Evolutionary conservation across 2,888 invertebrate species (phyloP), one percentile per base, ranked within the genome.

Genomic region (Pogonocherus hispidulus): DNA sequence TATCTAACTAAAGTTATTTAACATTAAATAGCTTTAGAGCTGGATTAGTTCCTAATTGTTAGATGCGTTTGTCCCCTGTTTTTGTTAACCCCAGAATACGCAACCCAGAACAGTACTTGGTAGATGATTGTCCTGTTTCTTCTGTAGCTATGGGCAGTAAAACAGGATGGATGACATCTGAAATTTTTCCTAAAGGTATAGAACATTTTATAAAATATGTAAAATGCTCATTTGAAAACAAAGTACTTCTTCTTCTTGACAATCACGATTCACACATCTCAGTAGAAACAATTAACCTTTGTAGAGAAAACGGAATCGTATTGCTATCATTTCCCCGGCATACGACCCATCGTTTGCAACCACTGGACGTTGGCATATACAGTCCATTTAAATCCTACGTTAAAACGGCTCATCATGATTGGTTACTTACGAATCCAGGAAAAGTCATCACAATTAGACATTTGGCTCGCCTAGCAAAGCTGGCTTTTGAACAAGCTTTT

Each of bases 351-450:
- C 46, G 49, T 14, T 20, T 69, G 9, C 72, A 72, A 49, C 72
- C 69, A 9, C 20, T 74, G 20, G 66, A 73, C 55, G 69, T 74
- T 9, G 66, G 71, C 9, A 46, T 70, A 37, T 68, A 71, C 59
- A 69, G 63, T 9, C 67, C 67, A 23, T 70, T 70, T 51, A 67
- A 70, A 44, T 56, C 70, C 18, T 57, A 65, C 16, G 37, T 63
- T 9, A 16, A 57, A 11, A 60, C 23, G 22, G 60, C 71, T 20
- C 51, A 49, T 8, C 66, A 69, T 56, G 66, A 71, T 23, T 66
- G 18, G 23, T 32, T 63, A 4, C 22, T 3, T 41, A 14, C 57
- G 6, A 57, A 57, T 16, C 57, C 57, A 5, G 57, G 19, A 6
- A 57, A 57, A 37, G 19, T 22, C 2, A 37, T 57, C n/a, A 57